Conservation (phyloP, 2,113 vertebrate species). For the Amblyopsis rosae region DNA sequence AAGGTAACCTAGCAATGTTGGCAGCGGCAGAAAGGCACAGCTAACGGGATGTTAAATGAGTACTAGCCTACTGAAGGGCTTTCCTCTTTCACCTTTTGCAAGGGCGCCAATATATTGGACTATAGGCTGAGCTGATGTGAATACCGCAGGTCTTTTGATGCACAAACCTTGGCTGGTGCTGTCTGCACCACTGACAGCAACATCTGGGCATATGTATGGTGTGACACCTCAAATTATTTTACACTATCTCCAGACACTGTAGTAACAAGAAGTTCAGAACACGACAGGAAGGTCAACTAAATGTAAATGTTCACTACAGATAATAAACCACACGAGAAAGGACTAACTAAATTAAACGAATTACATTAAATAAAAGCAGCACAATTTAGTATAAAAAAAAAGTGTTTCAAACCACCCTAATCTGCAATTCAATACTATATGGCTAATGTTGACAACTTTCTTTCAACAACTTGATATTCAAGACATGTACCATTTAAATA, state of each 20-base stretch:
- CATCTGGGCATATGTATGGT: constrained; percentile 66
- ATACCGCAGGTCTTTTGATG: constrained; percentile 11
- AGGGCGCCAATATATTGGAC: neutral
- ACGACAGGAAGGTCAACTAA: neutral
- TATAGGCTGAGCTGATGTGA: too few species aligned
- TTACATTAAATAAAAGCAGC: neutral
- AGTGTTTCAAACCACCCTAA: neutral
- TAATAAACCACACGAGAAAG: neutral
- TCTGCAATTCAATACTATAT: neutral
- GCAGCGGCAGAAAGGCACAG: constrained; percentile 35
- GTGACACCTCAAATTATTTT: constrained; percentile 41
- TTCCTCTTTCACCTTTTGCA: constrained; percentile 5
- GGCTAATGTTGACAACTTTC: neutral
- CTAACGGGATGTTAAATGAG: constrained; percentile 21
- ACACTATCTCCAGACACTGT: constrained; percentile 25
- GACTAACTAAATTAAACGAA: neutral
- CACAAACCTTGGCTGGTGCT: constrained; percentile 30
- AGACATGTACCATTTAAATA: neutral
- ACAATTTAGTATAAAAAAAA: too few species aligned
- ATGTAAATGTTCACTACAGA: neutral
- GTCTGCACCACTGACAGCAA: constrained; percentile 48
- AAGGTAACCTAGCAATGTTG: constrained; percentile 21
- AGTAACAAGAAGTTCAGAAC: neutral
- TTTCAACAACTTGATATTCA: neutral
- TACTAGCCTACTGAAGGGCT: constrained; percentile 9